A percentile compares a stretch with the other conserved stretches of the same genome.
phyloP scores from a whole-genome alignment of 1,140 invertebrate genomes.

The Nylanderia fulva region DNA sequence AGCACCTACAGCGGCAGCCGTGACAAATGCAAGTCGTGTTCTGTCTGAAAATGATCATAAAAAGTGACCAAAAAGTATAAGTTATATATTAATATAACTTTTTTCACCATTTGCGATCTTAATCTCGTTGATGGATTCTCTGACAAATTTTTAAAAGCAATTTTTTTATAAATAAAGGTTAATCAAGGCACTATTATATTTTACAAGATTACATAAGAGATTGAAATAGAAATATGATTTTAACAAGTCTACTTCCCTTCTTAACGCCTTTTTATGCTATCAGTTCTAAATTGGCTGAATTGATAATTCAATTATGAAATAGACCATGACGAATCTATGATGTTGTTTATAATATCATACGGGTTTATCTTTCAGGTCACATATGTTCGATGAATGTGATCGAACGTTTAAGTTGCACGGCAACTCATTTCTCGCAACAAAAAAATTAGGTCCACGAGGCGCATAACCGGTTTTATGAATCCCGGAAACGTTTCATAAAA shows the following conservation, averaged over 20 bases:
- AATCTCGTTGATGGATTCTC: neutral
- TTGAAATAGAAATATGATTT: neutral
- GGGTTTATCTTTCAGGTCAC: neutral
- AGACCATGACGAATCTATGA: no score
- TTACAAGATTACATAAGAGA: neutral
- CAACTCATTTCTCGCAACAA: neutral
- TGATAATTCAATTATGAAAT: neutral
- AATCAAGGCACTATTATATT: no score
- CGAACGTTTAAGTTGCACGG: neutral
- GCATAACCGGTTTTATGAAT: constrained; percentile 48
- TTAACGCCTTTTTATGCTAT: neutral
- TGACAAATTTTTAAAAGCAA: no score
- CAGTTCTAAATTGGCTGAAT: neutral
- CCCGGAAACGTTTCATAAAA: constrained; percentile 38
- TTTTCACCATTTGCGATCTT: neutral
- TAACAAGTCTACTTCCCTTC: neutral
- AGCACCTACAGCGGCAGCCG: constrained; percentile 79
- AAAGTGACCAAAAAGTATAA: neutral
- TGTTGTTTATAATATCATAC: neutral
- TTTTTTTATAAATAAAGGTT: no score
- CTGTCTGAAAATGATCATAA: constrained; percentile 70
- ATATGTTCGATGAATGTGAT: neutral
- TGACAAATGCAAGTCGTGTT: constrained; percentile 78
- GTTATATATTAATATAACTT: neutral
- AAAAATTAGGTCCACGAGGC: constrained; percentile 11